Evolutionary conservation across 2,888 invertebrate species (phyloP), one percentile per base, ranked within the genome.

Genomic region (Agrochola litura): DNA sequence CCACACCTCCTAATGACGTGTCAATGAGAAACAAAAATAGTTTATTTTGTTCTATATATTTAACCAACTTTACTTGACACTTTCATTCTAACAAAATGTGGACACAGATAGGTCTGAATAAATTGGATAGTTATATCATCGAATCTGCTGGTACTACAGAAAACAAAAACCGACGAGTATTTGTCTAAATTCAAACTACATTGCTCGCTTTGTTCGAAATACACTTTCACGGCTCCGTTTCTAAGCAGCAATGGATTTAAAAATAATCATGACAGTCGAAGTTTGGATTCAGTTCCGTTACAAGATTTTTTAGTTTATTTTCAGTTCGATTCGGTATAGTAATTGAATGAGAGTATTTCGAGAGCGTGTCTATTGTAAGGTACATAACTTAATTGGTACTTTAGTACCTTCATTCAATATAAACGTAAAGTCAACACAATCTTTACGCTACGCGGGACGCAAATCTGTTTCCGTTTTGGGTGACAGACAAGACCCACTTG

Each of bases 51-150:
- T 88, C 89, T 73, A 86, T 79, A 86, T 86, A 77, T 41, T 9
- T 22, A 49, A 61, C 90, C 84, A 88, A 60, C 41, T 46, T 72
- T 70, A 46, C 41, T 63, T 77, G 88, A 85, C 25, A 84, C 74
- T 22, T 72, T 16, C 25, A 68, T 43, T n/a, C 3, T 6, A 82
- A 46, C 41, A 61, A 65, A 37, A 54, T 71, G 3, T 30, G 73
- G 12, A 8, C 30, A 54, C 0, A 30, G 19, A 82, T 12, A 79
- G 86, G 2, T 88, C 87, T 84, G 37, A n/a, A 9, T 69, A 85
- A 68, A 80, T 70, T 88, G 83, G 89, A 30, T 72, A 2, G 85
- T 92, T 91, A 91, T 89, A 89, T 90, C 91, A 92, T 86, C 87
- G 85, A 82, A 88, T 71, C 66, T 64, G 60, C 82, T 84, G 72